A percentile compares a stretch with the other conserved stretches of the same genome.
Evolutionary conservation across 2,113 vertebrate species (phyloP).

Genomic region (Brachionichthys hirsutus): DNA sequence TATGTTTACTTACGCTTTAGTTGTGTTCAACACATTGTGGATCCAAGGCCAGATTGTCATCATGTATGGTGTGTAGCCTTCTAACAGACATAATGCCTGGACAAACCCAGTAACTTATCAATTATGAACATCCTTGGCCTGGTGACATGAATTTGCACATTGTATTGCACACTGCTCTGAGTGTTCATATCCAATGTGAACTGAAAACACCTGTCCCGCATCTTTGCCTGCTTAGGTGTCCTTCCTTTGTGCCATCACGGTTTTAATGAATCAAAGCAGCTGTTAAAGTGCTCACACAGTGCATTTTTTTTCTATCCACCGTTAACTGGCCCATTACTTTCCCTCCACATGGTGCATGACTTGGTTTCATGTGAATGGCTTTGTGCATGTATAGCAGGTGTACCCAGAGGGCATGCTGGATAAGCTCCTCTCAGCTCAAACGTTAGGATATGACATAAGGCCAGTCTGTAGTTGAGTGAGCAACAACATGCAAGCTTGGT

Average conservation of each 20-base stretch:
- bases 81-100: too few relatives aligned
- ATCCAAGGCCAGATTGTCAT: slow-evolving; percentile 24
- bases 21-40: neutral
- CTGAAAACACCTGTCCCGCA: slow-evolving; percentile 27
- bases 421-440: slow-evolving; percentile 12
- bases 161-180: slow-evolving; percentile 33
- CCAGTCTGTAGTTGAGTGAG: slow-evolving; percentile 38
- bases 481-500: slow-evolving; percentile 18
- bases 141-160: slow-evolving; percentile 34
- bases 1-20: too few relatives aligned
- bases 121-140: too few relatives aligned
- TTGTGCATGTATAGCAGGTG: slow-evolving; percentile 24
- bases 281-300: slow-evolving; percentile 7
- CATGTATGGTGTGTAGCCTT: slow-evolving; percentile 5
- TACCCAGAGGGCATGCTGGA: slow-evolving; percentile 29
- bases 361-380: slow-evolving; percentile 19
- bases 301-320: slow-evolving; percentile 24
- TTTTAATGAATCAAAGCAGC: slow-evolving; percentile 41
- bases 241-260: slow-evolving; percentile 7
- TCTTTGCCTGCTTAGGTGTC: slow-evolving; percentile 9
- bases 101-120: too few relatives aligned
- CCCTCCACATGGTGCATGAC: slow-evolving; percentile 1
- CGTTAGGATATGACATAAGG: slow-evolving; percentile 13
- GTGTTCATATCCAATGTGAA: slow-evolving; percentile 30
- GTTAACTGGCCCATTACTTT: slow-evolving; percentile 27